Evolutionary conservation across 1,140 invertebrate species (phyloP).

Genomic region (Fopius arisanus): DNA sequence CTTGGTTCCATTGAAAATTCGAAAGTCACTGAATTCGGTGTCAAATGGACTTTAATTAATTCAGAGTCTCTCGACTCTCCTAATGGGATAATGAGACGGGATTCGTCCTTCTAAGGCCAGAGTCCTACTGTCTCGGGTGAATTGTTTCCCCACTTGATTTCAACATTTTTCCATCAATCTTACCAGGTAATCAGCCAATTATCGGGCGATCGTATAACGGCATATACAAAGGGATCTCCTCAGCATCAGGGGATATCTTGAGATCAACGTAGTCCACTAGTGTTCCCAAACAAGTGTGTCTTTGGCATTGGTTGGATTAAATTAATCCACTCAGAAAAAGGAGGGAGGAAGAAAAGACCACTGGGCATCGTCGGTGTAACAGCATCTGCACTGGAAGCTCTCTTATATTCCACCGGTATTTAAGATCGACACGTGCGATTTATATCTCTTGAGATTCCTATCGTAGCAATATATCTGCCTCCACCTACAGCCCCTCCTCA

Average conservation of each 20-base stretch:
- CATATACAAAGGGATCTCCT: slow-evolving; percentile 43
- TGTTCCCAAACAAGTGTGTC: neutral
- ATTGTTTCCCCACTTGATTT: slow-evolving; percentile 12
- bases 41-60: slow-evolving; percentile 25
- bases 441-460: slow-evolving; percentile 38
- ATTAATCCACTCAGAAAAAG: slow-evolving; percentile 25
- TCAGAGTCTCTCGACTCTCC: slow-evolving; percentile 9
- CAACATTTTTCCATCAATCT: slow-evolving; percentile 42
- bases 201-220: slow-evolving; percentile 39
- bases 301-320: slow-evolving; percentile 34
- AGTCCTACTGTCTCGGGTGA: neutral
- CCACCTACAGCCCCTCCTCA: neutral
- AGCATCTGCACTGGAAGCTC: neutral
- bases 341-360: neutral
- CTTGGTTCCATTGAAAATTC: too few relatives aligned
- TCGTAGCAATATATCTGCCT: slow-evolving; percentile 24
- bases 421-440: slow-evolving; percentile 35
- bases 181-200: slow-evolving; percentile 39
- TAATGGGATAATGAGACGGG: slow-evolving; percentile 38
- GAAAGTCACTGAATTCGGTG: neutral
- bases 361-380: neutral
- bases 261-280: slow-evolving; percentile 1
- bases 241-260: slow-evolving; percentile 33
- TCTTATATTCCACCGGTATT: slow-evolving; percentile 3
- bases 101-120: neutral